Evolutionary conservation across 2,113 vertebrate genomes (phyloP).

Genomic region (Elaphurus davidianus): DNA sequence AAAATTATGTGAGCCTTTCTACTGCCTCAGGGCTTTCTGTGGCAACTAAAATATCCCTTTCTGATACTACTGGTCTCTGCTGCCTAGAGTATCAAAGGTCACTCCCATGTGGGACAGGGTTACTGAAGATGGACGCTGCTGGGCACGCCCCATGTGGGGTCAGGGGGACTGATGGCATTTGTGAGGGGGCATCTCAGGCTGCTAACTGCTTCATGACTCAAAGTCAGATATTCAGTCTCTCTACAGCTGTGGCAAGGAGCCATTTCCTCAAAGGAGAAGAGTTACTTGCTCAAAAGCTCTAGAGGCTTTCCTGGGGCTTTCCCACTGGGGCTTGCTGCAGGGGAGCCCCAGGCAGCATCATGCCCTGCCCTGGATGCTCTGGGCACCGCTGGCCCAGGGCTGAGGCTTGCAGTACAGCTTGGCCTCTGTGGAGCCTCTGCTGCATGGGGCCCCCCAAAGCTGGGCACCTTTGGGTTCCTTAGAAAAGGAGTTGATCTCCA

Average conservation of each 20-base stretch:
- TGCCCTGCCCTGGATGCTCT: neutral
- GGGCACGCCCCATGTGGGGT: accelerated
- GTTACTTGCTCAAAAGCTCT: neutral
- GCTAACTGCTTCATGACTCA: neutral
- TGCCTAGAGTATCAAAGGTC: neutral
- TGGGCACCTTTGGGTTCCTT: neutral
- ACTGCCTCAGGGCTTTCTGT: neutral
- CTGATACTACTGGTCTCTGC: neutral
- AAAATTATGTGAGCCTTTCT: neutral
- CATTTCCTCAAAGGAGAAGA: neutral
- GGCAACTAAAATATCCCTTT: neutral
- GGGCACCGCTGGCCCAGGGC: too few species aligned
- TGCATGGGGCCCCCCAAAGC: neutral
- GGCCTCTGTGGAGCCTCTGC: neutral
- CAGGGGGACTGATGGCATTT: accelerated
- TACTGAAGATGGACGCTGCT: too few species aligned
- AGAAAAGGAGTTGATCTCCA: neutral
- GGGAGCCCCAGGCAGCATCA: neutral
- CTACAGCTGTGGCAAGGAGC: neutral
- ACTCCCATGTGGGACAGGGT: neutral
- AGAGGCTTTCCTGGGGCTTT: neutral
- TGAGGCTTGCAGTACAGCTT: neutral
- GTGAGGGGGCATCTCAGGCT: neutral
- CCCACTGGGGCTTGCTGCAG: too few species aligned
- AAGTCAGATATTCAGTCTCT: neutral